Evolutionary conservation across 2,113 vertebrate genomes (phyloP).

Genomic region (Mystacornis crossleyi): DNA sequence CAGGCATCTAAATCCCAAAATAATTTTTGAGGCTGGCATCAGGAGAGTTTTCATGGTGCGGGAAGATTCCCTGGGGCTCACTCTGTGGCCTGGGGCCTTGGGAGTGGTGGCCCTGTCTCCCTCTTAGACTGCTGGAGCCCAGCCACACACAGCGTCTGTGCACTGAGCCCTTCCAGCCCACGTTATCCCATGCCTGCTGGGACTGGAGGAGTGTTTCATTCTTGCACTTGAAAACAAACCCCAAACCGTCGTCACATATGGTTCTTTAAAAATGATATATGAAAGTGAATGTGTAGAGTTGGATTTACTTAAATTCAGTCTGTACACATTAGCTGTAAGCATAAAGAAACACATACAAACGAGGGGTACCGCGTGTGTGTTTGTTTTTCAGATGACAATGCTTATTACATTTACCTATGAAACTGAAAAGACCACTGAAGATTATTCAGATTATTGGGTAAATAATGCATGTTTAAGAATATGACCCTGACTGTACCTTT

Average conservation of each 20-base stretch:
- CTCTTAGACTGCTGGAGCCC: neutral
- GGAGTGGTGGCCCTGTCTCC: neutral
- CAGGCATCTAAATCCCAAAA: neutral
- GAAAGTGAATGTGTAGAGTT: neutral
- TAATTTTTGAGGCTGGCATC: neutral
- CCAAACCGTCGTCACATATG: fast-evolving
- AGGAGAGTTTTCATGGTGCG: fast-evolving
- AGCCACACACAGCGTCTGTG: neutral
- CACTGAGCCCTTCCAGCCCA: neutral
- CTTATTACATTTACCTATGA: neutral
- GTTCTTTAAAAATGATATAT: neutral
- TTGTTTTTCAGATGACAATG: neutral
- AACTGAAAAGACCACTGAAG: neutral
- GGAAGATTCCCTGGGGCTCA: neutral
- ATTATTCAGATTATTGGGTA: neutral
- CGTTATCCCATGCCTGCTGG: neutral
- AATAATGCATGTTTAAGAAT: slow-evolving; percentile 11
- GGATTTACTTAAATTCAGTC: neutral
- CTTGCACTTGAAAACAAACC: neutral
- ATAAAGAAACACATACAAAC: neutral
- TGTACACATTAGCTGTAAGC: neutral
- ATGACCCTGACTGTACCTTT: neutral
- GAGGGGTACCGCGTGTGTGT: fast-evolving
- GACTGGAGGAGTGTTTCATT: neutral
- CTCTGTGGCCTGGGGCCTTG: neutral